Percentiles rank a stretch among this genome's conserved stretches.
Evolutionary conservation across 2,797 vertebrate genomes (phyloP).

Genomic region (Avahi laniger): DNA sequence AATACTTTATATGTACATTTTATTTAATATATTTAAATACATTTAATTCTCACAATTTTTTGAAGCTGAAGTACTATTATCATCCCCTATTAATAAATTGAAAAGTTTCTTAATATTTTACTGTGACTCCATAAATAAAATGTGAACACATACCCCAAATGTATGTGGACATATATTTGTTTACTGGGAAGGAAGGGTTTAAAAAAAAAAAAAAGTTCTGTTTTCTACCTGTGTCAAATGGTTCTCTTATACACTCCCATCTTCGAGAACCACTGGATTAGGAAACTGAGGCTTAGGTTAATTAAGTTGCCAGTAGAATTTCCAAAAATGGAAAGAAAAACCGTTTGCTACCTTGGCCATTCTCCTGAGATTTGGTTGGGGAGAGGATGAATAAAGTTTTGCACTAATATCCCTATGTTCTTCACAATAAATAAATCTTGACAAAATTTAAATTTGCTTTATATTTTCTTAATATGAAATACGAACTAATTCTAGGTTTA

Average conservation of each 20-base stretch:
- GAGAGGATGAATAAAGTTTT: slow-evolving; percentile 5
- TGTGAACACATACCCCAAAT: not conserved
- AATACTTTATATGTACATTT: not conserved
- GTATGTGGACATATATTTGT: not conserved
- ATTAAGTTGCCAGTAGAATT: not conserved
- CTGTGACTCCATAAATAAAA: not conserved
- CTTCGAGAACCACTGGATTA: not conserved
- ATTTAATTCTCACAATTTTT: not conserved
- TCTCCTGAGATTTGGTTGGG: not conserved
- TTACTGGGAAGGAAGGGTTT: not conserved
- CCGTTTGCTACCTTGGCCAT: not conserved
- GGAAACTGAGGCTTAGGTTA: not conserved
- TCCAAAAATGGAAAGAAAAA: not conserved
- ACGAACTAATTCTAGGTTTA: not conserved
- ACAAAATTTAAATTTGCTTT: not conserved
- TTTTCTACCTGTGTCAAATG: not conserved
- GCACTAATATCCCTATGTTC: not conserved
- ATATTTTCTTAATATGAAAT: not conserved
- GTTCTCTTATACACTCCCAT: not conserved
- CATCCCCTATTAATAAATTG: not conserved
- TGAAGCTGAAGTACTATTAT: not conserved
- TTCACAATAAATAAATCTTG: slow-evolving; percentile 33
- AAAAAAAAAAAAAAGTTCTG: not conserved
- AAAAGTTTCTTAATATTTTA: not conserved
- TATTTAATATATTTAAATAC: not conserved